phyloP scores from a whole-genome alignment of 1,140 invertebrate genomes.

The Bombus turneri region DNA sequence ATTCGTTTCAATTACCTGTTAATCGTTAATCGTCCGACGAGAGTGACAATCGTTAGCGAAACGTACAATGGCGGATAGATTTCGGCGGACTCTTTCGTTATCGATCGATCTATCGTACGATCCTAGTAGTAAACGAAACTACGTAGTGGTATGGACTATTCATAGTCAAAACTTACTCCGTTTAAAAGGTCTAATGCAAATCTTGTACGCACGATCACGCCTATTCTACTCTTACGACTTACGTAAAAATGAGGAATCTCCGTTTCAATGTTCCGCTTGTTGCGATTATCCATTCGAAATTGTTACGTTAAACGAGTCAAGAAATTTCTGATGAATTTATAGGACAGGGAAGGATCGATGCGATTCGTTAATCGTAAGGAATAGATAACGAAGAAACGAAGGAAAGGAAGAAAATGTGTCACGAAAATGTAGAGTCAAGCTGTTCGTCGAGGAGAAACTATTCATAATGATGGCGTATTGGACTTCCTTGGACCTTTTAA shows the following conservation, averaged over 20 bases:
- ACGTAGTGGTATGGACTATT: conserved; percentile 16
- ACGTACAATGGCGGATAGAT: background rate
- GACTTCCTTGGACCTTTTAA: conserved; percentile 45
- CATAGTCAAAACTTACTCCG: background rate
- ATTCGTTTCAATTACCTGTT: background rate
- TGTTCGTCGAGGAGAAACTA: background rate
- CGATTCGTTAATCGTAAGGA: background rate
- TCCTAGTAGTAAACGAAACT: background rate
- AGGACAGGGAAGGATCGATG: background rate
- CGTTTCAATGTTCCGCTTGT: background rate
- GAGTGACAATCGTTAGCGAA: background rate
- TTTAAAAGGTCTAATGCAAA: conserved; percentile 43
- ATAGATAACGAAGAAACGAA: background rate
- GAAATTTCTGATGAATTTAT: background rate
- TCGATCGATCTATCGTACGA: conserved; percentile 8
- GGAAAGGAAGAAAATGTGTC: background rate
- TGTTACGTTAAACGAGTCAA: background rate
- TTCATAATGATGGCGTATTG: background rate
- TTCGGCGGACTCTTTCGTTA: background rate
- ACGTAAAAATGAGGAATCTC: background rate
- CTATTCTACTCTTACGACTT: background rate
- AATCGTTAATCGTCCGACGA: background rate
- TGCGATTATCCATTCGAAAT: background rate
- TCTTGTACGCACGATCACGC: conserved; percentile 19
- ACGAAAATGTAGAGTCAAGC: no score